Conservation (phyloP, 2,888 invertebrate species). For the Ophioninae sp. region DNA sequence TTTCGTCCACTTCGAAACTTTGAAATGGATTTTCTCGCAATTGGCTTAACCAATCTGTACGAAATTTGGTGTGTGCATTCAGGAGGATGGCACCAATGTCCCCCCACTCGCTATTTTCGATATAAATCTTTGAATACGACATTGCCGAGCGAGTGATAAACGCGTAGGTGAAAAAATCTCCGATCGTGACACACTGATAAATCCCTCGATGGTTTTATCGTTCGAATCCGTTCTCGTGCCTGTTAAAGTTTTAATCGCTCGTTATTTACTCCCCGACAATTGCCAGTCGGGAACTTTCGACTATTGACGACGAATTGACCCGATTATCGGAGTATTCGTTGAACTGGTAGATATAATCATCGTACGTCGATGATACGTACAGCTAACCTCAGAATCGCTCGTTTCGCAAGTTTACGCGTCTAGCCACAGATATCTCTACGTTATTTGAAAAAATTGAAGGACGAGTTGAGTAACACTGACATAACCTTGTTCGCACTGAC, state of each 20-base stretch:
- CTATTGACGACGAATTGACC: conserved; percentile 34
- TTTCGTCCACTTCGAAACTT: too few relatives aligned
- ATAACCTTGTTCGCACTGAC: background rate
- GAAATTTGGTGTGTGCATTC: too few relatives aligned
- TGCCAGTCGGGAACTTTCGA: conserved; percentile 49
- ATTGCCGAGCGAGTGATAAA: background rate
- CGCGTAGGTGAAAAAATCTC: background rate
- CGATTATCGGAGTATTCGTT: background rate
- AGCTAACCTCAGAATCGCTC: background rate
- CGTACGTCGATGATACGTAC: background rate
- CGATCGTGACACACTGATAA: conserved; percentile 20
- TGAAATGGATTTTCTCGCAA: too few relatives aligned
- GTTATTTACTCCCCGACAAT: conserved; percentile 57
- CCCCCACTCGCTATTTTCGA: too few relatives aligned
- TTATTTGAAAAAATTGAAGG: background rate
- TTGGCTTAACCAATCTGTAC: too few relatives aligned
- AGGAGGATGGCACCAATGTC: too few relatives aligned
- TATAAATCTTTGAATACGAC: background rate
- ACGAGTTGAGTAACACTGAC: background rate
- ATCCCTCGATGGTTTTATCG: conserved; percentile 32
- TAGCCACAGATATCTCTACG: background rate
- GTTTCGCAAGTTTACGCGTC: background rate
- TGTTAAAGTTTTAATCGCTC: conserved; percentile 45
- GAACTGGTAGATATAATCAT: background rate
- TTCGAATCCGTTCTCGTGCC: conserved; percentile 49